Evolutionary conservation across 2,113 vertebrate genomes (phyloP).

Genomic region (Pseudolaguvia tuberculata): DNA sequence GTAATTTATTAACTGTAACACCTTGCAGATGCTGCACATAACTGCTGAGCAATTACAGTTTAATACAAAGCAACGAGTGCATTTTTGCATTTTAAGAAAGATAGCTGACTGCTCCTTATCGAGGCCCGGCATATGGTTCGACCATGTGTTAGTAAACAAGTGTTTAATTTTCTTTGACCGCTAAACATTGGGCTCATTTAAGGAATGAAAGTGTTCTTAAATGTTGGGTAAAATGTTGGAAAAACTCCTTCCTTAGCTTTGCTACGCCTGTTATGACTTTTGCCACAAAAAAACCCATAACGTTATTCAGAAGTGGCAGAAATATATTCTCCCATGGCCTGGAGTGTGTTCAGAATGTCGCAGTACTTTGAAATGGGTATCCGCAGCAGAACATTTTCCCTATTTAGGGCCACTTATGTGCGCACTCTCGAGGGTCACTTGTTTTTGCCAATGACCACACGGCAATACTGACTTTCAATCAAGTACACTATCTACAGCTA

Average conservation of each 20-base stretch:
- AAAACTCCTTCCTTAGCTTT: conserved; percentile 14
- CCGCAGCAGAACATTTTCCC: background rate
- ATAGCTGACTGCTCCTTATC: conserved; percentile 56
- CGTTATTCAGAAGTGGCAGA: conserved; percentile 3
- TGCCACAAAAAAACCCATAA: background rate
- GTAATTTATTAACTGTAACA: conserved; percentile 33
- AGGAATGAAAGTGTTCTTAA: conserved; percentile 54
- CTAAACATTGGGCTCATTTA: conserved; percentile 68
- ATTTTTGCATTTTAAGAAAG: conserved; percentile 61
- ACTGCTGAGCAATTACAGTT: conserved; percentile 43
- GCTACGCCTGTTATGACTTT: background rate
- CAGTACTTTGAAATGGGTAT: conserved; percentile 12
- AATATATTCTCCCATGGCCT: conserved; percentile 5
- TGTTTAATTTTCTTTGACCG: conserved; percentile 69
- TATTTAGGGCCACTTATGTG: conserved; percentile 22
- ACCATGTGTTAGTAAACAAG: conserved; percentile 70
- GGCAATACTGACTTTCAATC: conserved; percentile 20
- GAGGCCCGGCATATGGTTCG: conserved; percentile 64
- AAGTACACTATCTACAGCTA: conserved; percentile 31
- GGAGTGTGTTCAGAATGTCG: conserved; percentile 20
- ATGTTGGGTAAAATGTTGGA: conserved; percentile 45
- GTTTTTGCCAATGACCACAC: conserved; percentile 29
- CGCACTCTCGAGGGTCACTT: conserved; percentile 25
- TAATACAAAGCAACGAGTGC: conserved; percentile 53
- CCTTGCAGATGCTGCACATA: conserved; percentile 8